These are phyloP conservation scores for Chelonoidis abingdonii DNA, from an alignment of 2,113 vertebrate genomes.

Conservation along the genomic window DNA sequence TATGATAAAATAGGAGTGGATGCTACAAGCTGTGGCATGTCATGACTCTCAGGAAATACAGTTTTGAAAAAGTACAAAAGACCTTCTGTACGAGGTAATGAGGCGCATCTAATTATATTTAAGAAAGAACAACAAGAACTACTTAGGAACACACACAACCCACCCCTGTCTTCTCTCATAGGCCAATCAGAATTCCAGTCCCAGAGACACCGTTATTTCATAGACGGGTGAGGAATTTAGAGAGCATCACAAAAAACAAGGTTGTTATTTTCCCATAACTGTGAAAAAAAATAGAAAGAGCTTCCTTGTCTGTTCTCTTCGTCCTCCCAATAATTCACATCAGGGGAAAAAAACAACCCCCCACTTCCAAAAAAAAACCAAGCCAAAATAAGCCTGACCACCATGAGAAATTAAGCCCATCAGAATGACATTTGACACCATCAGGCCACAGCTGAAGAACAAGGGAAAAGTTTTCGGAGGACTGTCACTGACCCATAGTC, in stretches of 20 bases:
- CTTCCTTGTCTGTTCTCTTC: conserved; percentile 70
- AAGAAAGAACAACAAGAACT: conserved; percentile 79
- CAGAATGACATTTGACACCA: conserved; percentile 82
- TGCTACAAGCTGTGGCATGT: conserved; percentile 43
- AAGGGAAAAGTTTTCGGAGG: conserved; percentile 83
- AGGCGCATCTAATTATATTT: conserved; percentile 84
- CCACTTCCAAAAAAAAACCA: conserved; percentile 47
- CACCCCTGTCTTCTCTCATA: conserved; percentile 71
- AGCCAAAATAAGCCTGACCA: conserved; percentile 74
- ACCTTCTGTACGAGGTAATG: conserved; percentile 82
- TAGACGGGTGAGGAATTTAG: conserved; percentile 88
- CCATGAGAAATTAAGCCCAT: conserved; percentile 86
- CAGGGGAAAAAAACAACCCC: conserved; percentile 57
- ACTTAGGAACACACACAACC: conserved; percentile 67
- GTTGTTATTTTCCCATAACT: conserved; percentile 94
- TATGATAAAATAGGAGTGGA: conserved; percentile 53
- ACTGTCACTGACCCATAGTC: conserved; percentile 85
- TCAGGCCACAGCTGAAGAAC: conserved; percentile 84
- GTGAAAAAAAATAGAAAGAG: conserved; percentile 77
- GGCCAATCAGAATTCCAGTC: conserved; percentile 70
- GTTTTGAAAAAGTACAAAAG: conserved; percentile 79
- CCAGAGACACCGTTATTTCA: conserved; percentile 75
- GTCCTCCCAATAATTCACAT: conserved; percentile 65
- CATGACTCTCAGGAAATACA: conserved; percentile 70
- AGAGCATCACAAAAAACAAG: conserved; percentile 90